These are phyloP conservation scores for Caenorhabditis sp. DNA, from an alignment of 2,888 invertebrate species.

Conservation along the genomic window DNA sequence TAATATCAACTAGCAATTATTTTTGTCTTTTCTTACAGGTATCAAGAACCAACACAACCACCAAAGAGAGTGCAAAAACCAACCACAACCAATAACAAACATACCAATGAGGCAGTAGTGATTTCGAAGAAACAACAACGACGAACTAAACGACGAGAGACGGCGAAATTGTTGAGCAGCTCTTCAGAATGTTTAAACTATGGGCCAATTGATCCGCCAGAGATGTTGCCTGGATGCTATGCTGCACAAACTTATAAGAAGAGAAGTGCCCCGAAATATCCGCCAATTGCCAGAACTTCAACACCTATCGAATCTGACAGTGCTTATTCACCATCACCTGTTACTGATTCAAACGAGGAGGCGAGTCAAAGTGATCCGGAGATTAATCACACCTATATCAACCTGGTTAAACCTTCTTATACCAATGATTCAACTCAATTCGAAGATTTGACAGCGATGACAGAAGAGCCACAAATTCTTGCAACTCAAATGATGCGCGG, in stretches of 20 bases:
- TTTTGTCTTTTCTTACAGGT: background rate
- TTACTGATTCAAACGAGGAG: conserved; percentile 47
- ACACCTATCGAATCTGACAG: conserved; percentile 56
- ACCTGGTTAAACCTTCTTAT: conserved; percentile 22
- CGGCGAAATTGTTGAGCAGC: conserved; percentile 20
- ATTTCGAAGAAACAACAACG: background rate
- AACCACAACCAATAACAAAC: background rate
- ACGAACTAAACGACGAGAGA: conserved; percentile 12
- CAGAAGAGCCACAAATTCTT: conserved; percentile 17
- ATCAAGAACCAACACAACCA: background rate
- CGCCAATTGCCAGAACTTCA: conserved; percentile 34
- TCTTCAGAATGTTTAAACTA: conserved; percentile 60
- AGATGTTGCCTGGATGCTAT: conserved; percentile 34
- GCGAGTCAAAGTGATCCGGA: conserved; percentile 33
- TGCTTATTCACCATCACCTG: conserved; percentile 57
- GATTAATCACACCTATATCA: conserved; percentile 55
- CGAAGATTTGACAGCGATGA: conserved; percentile 42
- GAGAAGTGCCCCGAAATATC: background rate
- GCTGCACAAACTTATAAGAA: conserved; percentile 16
- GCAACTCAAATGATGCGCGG: conserved; percentile 21
- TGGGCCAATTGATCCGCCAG: conserved; percentile 58
- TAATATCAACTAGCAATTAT: background rate
- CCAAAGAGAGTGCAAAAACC: background rate
- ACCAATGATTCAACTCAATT: conserved; percentile 48
- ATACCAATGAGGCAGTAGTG: background rate